Conservation (phyloP, 2,797 vertebrate species). For the Galago senegalensis region DNA sequence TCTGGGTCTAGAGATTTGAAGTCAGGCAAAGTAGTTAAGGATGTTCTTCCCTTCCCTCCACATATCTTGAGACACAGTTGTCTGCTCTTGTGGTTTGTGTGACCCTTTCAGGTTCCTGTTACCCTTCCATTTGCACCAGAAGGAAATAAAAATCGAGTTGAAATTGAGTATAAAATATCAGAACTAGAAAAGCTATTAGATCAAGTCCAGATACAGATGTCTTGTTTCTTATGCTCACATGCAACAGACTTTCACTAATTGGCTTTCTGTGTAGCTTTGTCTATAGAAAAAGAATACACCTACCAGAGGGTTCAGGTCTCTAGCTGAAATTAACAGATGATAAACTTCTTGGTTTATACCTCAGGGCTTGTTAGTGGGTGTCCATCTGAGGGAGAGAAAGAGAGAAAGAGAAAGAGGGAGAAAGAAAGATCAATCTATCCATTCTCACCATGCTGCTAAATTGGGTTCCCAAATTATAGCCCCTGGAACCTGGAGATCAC, state of each 20-base stretch:
- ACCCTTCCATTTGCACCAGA: constrained; percentile 55
- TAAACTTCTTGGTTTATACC: neutral
- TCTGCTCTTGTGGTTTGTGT: neutral
- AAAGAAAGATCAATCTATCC: neutral
- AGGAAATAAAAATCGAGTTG: constrained; percentile 63
- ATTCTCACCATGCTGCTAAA: neutral
- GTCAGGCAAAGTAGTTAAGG: neutral
- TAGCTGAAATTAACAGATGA: constrained; percentile 18
- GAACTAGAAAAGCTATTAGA: constrained; percentile 64
- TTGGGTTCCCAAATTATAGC: neutral
- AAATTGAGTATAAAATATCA: constrained; percentile 67
- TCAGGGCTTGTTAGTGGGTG: neutral
- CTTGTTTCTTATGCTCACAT: neutral
- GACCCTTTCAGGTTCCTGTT: constrained; percentile 41
- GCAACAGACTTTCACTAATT: constrained; percentile 40
- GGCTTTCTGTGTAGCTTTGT: constrained; percentile 50
- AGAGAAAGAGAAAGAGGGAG: neutral
- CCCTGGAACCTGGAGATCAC: neutral
- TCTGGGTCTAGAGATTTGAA: neutral
- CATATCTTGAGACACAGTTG: neutral
- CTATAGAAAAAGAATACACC: constrained; percentile 10
- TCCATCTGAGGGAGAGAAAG: neutral
- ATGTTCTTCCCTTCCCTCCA: neutral
- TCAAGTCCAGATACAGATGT: constrained; percentile 61
- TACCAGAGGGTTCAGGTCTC: neutral